A percentile compares a stretch with the other conserved stretches of the same genome.
Evolutionary conservation across 1,140 invertebrate species (phyloP).

Genomic region (Diabrotica virgifera): DNA sequence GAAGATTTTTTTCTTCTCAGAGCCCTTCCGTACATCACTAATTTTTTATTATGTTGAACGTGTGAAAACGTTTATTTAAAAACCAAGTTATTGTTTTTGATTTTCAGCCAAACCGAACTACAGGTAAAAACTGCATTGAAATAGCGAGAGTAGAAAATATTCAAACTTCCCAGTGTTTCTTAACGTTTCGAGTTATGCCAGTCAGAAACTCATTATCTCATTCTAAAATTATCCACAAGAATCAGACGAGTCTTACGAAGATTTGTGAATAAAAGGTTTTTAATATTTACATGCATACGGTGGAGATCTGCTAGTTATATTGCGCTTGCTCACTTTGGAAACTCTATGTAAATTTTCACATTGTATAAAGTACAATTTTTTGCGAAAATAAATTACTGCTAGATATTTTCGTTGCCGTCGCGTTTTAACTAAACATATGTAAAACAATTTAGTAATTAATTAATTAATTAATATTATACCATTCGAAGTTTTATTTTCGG

Average conservation of each 20-base stretch:
- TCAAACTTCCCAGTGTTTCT: neutral
- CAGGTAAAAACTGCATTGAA: neutral
- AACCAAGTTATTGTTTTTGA: neutral
- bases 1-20: slow-evolving; percentile 86
- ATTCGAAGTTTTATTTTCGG: too few species aligned
- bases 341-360: too few species aligned
- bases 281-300: neutral
- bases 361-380: too few species aligned
- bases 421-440: neutral
- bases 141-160: neutral
- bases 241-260: slow-evolving; percentile 5
- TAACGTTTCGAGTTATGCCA: neutral
- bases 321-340: too few species aligned
- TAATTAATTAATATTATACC: too few species aligned
- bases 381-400: too few species aligned
- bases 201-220: slow-evolving; percentile 14
- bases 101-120: neutral
- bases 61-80: neutral
- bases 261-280: neutral
- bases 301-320: too few species aligned
- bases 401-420: too few species aligned
- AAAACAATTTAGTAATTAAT: too few species aligned
- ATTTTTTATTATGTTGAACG: too few species aligned
- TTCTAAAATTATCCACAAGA: slow-evolving; percentile 20
- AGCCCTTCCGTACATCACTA: slow-evolving; percentile 61